phyloP scores from a whole-genome alignment of 1,140 invertebrate genomes.

The Antheraea mylitta region DNA sequence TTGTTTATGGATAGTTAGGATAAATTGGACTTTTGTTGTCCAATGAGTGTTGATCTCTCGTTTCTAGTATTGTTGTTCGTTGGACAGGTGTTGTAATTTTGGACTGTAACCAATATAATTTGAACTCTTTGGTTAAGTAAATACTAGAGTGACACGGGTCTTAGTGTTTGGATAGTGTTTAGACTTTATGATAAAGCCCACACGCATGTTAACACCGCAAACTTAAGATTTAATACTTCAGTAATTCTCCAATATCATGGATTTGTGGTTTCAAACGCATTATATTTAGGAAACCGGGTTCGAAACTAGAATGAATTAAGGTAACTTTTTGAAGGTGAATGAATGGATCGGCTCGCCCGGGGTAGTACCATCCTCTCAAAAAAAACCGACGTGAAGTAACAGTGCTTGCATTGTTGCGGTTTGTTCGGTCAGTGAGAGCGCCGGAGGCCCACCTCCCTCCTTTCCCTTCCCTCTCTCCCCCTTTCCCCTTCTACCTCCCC shows the following conservation, averaged over 20 bases:
- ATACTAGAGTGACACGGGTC: background rate
- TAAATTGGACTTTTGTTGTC: slow-evolving; percentile 17
- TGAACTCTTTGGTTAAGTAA: background rate
- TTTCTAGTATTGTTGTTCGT: slow-evolving; percentile 18
- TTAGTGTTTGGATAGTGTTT: slow-evolving; percentile 1
- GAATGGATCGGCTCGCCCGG: no score
- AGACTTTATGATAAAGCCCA: slow-evolving; percentile 29
- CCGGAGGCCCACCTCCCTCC: no score
- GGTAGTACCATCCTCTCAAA: no score
- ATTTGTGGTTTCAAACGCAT: background rate
- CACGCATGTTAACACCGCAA: slow-evolving; percentile 21
- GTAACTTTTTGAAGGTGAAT: no score
- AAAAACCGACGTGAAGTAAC: no score
- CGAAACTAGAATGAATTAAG: no score
- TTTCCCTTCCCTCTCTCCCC: no score
- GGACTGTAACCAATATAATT: slow-evolving; percentile 19
- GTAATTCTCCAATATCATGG: background rate
- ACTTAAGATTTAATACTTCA: background rate
- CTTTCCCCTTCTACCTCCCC: no score
- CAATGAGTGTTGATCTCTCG: slow-evolving; percentile 29
- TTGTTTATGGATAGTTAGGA: background rate
- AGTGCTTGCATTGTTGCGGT: no score
- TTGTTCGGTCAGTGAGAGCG: no score
- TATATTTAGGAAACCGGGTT: background rate
- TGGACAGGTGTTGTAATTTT: slow-evolving; percentile 24